Evolutionary conservation across 2,888 invertebrate species (phyloP).

Genomic region (Amphipoea oculea): DNA sequence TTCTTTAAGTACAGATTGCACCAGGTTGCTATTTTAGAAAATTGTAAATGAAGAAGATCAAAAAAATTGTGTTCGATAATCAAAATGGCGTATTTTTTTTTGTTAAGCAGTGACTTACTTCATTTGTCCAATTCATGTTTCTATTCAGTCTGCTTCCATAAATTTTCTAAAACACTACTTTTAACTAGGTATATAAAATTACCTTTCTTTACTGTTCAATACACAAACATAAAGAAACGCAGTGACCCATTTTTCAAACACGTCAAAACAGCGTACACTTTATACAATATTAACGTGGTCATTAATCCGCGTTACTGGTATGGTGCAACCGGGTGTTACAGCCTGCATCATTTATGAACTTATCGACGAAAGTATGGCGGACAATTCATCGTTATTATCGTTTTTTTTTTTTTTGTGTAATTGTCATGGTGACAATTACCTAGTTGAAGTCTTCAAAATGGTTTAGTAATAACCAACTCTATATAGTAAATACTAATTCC

Average conservation of each 20-base stretch:
- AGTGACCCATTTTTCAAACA: slow-evolving; percentile 26
- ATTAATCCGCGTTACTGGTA: slow-evolving; percentile 39
- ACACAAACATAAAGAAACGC: slow-evolving; percentile 25
- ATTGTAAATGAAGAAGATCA: not conserved
- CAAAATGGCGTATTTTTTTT: not conserved
- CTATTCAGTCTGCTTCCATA: not conserved
- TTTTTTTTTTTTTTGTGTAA: slow-evolving; percentile 5
- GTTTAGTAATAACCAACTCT: too few species aligned
- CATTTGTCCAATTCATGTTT: not conserved
- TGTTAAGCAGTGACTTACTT: not conserved
- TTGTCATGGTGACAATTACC: not conserved
- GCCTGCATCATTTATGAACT: slow-evolving; percentile 42
- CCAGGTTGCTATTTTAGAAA: too few species aligned
- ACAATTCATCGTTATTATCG: slow-evolving; percentile 38
- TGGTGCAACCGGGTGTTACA: slow-evolving; percentile 35
- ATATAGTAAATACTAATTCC: too few species aligned
- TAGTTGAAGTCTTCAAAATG: not conserved
- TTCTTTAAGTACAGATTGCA: too few species aligned
- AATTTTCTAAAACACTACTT: not conserved
- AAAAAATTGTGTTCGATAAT: not conserved
- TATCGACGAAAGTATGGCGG: slow-evolving; percentile 5
- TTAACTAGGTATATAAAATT: not conserved
- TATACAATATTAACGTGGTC: slow-evolving; percentile 35
- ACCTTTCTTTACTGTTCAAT: slow-evolving; percentile 4
- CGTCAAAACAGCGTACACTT: slow-evolving; percentile 6